Percentiles rank a stretch among this genome's conserved stretches.
phyloP scores from a whole-genome alignment of 1,140 invertebrate species.

The Odontomachus brunneus region DNA sequence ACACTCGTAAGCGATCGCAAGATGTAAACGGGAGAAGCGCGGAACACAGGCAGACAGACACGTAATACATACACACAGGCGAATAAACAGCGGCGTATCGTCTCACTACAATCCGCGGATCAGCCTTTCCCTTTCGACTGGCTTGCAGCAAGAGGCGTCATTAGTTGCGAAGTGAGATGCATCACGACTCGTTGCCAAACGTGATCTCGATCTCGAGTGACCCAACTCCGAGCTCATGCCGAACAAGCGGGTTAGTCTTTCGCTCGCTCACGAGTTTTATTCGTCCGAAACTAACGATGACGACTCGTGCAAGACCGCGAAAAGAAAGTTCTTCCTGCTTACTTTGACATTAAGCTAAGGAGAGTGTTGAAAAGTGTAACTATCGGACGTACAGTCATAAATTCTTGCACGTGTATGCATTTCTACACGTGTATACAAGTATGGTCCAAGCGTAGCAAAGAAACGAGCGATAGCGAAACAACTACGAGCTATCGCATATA shows the following conservation, averaged over 20 bases:
- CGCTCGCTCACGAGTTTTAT: constrained; percentile 1
- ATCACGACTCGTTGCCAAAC: constrained; percentile 56
- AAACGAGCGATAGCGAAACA: constrained; percentile 7
- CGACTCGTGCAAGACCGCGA: constrained; percentile 23
- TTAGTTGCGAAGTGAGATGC: constrained; percentile 45
- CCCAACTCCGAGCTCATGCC: constrained; percentile 18
- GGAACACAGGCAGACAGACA: too few relatives aligned
- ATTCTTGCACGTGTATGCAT: constrained; percentile 13
- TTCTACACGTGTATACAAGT: not conserved
- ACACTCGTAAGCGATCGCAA: too few relatives aligned
- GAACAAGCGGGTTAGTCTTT: constrained; percentile 31
- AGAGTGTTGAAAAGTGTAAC: constrained; percentile 15
- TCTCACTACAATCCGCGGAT: constrained; percentile 15
- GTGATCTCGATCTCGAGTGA: constrained; percentile 15
- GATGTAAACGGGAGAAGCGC: too few relatives aligned
- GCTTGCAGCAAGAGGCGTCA: constrained; percentile 35
- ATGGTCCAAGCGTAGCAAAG: not conserved
- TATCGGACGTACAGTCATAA: not conserved
- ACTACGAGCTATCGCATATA: not conserved
- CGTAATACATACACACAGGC: too few relatives aligned
- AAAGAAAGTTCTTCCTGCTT: constrained; percentile 14
- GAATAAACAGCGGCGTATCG: constrained; percentile 2
- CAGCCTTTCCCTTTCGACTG: constrained; percentile 51
- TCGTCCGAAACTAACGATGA: not conserved
- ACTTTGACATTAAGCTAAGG: not conserved